Conservation (phyloP, 2,888 invertebrate species). For the Yponomeuta malinellus region DNA sequence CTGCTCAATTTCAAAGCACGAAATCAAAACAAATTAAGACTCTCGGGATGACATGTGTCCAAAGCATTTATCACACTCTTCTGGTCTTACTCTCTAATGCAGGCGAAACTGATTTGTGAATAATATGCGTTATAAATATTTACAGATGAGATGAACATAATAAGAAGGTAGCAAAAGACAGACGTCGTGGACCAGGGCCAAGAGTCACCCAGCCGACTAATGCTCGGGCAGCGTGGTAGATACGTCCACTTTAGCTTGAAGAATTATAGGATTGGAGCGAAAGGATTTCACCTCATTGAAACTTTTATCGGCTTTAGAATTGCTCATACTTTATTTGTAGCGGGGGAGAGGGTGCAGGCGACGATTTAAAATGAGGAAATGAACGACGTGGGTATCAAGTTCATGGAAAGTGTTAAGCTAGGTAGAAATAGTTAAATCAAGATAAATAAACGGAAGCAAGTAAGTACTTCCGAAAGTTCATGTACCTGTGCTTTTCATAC, state of each 20-base stretch:
- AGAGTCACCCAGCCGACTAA: constrained; percentile 40
- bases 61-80: neutral
- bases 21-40: neutral
- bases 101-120: constrained; percentile 2
- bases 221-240: constrained; percentile 7
- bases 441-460: no score
- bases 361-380: neutral
- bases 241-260: neutral
- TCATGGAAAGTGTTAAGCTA: neutral
- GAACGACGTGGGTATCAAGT: neutral
- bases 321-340: neutral
- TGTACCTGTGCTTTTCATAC: neutral
- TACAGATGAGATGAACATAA: neutral
- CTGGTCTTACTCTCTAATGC: neutral
- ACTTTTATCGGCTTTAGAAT: neutral
- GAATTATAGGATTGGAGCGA: neutral
- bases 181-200: constrained; percentile 57
- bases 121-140: constrained; percentile 7
- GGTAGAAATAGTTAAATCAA: no score
- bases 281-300: constrained; percentile 3
- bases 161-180: constrained; percentile 30
- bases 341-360: neutral
- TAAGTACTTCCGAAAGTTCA: no score
- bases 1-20: neutral
- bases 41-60: neutral